Evolutionary conservation across 2,888 invertebrate genomes (phyloP).

Genomic region (Chelonus formosanus): DNA sequence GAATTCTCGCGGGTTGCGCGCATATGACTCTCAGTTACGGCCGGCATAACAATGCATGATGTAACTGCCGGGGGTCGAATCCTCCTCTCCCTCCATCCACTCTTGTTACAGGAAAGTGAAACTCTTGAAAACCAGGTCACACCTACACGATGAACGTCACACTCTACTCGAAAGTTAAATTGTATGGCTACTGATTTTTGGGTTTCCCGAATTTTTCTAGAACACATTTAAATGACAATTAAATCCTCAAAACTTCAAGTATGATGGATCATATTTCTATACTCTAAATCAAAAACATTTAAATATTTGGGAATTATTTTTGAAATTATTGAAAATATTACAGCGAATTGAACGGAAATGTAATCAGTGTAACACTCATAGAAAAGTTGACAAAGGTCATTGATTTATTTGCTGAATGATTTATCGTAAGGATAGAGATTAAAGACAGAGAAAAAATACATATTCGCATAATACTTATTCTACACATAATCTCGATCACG

Average conservation of each 20-base stretch:
- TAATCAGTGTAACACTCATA: constrained; percentile 7
- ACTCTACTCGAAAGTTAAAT: constrained; percentile 13
- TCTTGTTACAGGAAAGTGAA: constrained; percentile 64
- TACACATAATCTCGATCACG: constrained; percentile 4
- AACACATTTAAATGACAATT: neutral
- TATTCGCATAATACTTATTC: constrained; percentile 12
- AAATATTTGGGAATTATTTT: too few species aligned
- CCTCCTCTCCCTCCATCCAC: constrained; percentile 49
- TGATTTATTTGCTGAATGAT: constrained; percentile 20
- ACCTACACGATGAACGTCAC: constrained; percentile 58
- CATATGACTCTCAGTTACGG: constrained; percentile 53
- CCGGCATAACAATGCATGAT: constrained; percentile 62
- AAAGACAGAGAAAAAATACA: neutral
- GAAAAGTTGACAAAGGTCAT: constrained; percentile 16
- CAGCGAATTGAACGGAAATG: constrained; percentile 24
- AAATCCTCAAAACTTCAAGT: neutral
- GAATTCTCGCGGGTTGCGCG: constrained; percentile 53
- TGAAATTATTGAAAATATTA: too few species aligned
- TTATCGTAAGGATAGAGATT: constrained; percentile 13
- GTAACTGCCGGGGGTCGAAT: constrained; percentile 60
- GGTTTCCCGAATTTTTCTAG: neutral
- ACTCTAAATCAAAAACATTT: too few species aligned
- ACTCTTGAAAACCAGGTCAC: constrained; percentile 65
- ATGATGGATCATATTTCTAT: neutral
- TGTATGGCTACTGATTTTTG: constrained; percentile 14